A percentile compares a stretch with the other conserved stretches of the same genome.
phyloP scores from a whole-genome alignment of 2,113 vertebrate species.

The Clarias magur region DNA sequence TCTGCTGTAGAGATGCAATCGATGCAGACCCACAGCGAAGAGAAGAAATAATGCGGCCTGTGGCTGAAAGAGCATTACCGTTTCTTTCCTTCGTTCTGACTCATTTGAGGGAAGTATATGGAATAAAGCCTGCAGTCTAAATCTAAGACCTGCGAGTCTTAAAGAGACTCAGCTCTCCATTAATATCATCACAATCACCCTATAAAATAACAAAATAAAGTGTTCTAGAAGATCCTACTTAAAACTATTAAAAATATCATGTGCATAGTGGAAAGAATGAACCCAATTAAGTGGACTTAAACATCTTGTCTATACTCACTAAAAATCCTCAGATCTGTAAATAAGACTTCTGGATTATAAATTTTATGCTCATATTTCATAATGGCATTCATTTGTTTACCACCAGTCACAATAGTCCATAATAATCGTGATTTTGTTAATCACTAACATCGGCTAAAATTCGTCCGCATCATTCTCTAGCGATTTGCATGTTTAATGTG shows the following conservation, averaged over 20 bases:
- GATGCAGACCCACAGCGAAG: constrained; percentile 31
- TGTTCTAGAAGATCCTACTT: background rate
- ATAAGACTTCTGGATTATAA: background rate
- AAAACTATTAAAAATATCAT: background rate
- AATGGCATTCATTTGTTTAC: background rate
- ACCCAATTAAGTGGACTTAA: background rate
- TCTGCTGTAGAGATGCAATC: constrained; percentile 28
- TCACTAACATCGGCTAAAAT: background rate
- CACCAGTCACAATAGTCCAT: background rate
- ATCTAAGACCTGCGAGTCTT: background rate
- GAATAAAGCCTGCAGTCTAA: background rate
- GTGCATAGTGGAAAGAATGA: background rate
- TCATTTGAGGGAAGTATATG: constrained; percentile 15
- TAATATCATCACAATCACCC: background rate
- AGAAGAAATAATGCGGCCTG: constrained; percentile 32
- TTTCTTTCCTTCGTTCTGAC: constrained; percentile 36
- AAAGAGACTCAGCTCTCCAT: background rate
- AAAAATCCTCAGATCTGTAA: background rate
- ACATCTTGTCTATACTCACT: background rate
- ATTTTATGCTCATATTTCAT: background rate
- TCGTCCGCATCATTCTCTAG: background rate
- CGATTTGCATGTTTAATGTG: background rate
- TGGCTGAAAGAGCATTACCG: constrained; percentile 12
- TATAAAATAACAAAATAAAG: background rate
- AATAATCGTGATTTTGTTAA: background rate